Conservation (phyloP, 2,888 invertebrate species). For the Idaea biselata region DNA sequence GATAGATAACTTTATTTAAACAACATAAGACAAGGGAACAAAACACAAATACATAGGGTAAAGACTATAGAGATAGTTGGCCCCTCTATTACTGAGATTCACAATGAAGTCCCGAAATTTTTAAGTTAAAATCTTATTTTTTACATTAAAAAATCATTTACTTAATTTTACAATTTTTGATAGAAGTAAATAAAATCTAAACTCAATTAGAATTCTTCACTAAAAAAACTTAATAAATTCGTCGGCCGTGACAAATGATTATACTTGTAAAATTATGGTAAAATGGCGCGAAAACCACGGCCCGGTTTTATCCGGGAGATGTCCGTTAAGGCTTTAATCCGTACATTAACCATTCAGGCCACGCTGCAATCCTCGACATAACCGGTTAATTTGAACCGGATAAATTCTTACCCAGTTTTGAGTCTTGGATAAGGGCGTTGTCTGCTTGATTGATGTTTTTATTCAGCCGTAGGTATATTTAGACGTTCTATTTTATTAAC, state of each 20-base stretch:
- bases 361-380: constrained; percentile 36
- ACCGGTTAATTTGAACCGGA: constrained; percentile 27
- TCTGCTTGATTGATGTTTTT: background rate
- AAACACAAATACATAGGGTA: no score
- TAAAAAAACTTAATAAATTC: constrained; percentile 27
- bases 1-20: no score
- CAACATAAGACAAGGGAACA: no score
- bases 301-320: constrained; percentile 37
- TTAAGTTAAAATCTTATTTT: no score
- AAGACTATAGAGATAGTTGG: no score
- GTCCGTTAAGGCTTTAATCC: constrained; percentile 37
- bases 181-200: background rate
- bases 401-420: constrained; percentile 22
- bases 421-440: background rate
- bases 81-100: no score
- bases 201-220: constrained; percentile 6
- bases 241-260: constrained; percentile 34
- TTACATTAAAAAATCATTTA: no score
- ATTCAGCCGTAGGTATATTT: no score
- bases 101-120: no score
- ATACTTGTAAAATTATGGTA: constrained; percentile 42
- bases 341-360: constrained; percentile 43
- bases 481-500: no score
- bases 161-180: no score
- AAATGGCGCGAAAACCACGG: constrained; percentile 34